Base-by-base conservation (phyloP, 64 coral and sea anemone species). In the Platygyra sinensis region DNA sequence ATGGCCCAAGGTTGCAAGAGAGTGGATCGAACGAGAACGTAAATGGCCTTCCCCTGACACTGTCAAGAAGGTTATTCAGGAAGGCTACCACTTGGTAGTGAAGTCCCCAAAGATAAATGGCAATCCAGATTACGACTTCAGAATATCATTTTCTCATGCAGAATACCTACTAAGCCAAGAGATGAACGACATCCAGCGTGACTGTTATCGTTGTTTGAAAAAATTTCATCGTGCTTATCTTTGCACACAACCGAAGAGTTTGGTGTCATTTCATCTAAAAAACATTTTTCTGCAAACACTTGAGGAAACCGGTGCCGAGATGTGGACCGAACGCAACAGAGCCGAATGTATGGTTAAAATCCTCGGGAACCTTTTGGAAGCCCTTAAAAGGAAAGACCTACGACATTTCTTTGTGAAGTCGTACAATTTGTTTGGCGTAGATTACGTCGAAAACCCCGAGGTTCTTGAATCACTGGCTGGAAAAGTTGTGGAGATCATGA, bases 181-280 rank as follows among this genome's bases (percentile, higher is more conserved):
- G 64, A 55, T 94, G 75, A 90, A 72, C 61, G 76, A 52, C 9
- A 33, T 94, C 22, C 88, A 94, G 75, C 82, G 89, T 24, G 50
- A 94, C 18, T 94, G 82, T 42, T 94, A 94, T 82, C 73, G 93
- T 59, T 94, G 93, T 22, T 71, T 94, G 3, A 94, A 90, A 33
- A 52, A 71, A 16, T 94, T 63, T 59, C 86, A 95, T 75, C 86
- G 86, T 10, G 86, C 89, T 11, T 88, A 88, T 77, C 78, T 87
- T 64, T 36, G 25, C 19, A 91, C 60, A 28, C 67, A 89, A 30
- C 46, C 46, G 7, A 74, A 81, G 17, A 42, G 52, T 63, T 50
- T 92, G 73, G 85, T 87, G 64, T 75, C 89, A 15, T 95, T 91
- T 63, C 89, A 88, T 52, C 61, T 95, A 30, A 95, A 95, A 76